Base-by-base conservation (phyloP, 37 sponge, comb jelly and placozoan species). In the Cliona cf. orientalis region DNA sequence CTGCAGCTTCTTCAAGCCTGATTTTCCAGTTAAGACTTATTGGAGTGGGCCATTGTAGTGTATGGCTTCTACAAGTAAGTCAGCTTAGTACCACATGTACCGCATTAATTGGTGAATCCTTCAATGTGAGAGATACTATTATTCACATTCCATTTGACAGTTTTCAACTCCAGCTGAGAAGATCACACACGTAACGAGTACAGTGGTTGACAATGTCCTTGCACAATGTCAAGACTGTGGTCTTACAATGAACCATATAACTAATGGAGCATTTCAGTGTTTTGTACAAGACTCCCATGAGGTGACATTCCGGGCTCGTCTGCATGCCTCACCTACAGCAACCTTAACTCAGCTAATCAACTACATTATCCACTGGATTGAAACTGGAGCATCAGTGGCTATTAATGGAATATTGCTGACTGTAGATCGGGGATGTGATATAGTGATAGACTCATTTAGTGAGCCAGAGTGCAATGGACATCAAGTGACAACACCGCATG, bases 21-120 rank as follows among this genome's bases (percentile, higher is more conserved):
- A 19, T 46, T 9, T 67, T 79, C 67, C 79, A 79, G 55, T 35
- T 79, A 21, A 65, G 68, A 12, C 23, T 79, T 2, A 66, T 33
- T 1, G 79, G 67, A 37, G 55, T 79, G 1, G 79, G 79, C 11
- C 58, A 45, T 21, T 79, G 79, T 55, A 79, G 79, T 42, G 35
- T 55, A 19, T 79, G 79, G 79, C 65, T 79, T 3, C 41, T 49
- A 49, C 49, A 49, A 56, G 79, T 79, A 67, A 65, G 66, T 26
- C 64, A 23, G 26, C 21, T 25, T 23, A 25, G 6, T 28, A 62
- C 23, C 23, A 49, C 9, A 14, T 49, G 9, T 14, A 49, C 53
- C 53, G 14, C 53, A 49, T 49, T 9, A 19, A 14, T 67, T 36
- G 7, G 12, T 67, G 28, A 9, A 28, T 38, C 36, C 28, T 38